Conservation (phyloP, 2,888 invertebrate species). For the Panzeria rudis region DNA sequence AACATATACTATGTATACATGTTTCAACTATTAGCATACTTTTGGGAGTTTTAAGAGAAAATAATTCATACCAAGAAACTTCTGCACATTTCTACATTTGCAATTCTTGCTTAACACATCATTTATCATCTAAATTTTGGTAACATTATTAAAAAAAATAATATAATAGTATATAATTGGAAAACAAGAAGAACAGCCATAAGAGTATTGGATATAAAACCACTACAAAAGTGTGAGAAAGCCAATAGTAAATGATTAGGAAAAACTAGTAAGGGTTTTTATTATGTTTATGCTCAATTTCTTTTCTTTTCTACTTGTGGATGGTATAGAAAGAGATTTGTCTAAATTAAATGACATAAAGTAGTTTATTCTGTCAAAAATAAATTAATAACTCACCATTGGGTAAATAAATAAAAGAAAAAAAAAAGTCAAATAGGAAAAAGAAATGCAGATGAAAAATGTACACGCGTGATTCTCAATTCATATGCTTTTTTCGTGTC, state of each 20-base stretch:
- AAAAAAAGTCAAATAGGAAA: not conserved
- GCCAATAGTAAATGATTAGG: slow-evolving; percentile 10
- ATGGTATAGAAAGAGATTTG: slow-evolving; percentile 43
- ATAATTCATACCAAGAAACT: slow-evolving; percentile 18
- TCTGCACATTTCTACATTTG: slow-evolving; percentile 1
- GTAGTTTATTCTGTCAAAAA: slow-evolving; percentile 25
- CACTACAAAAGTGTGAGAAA: not conserved
- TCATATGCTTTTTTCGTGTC: too few species aligned
- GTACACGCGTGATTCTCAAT: too few species aligned
- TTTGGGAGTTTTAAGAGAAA: slow-evolving; percentile 47
- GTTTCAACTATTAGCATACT: slow-evolving; percentile 59
- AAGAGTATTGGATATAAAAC: slow-evolving; percentile 2
- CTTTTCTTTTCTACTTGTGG: not conserved
- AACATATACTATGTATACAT: slow-evolving; percentile 4
- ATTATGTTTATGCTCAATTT: not conserved
- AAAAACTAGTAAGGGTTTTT: not conserved
- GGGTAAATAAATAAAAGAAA: not conserved
- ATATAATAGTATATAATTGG: not conserved
- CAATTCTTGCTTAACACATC: slow-evolving; percentile 61
- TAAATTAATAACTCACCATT: slow-evolving; percentile 1
- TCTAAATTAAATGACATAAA: slow-evolving; percentile 39
- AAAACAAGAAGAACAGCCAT: not conserved
- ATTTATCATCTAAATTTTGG: slow-evolving; percentile 55
- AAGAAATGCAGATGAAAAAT: not conserved
- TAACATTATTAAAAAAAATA: too few species aligned